Conservation (phyloP, 35 echinoderm and acorn worm genomes). For the Nesometra sesokonis region DNA sequence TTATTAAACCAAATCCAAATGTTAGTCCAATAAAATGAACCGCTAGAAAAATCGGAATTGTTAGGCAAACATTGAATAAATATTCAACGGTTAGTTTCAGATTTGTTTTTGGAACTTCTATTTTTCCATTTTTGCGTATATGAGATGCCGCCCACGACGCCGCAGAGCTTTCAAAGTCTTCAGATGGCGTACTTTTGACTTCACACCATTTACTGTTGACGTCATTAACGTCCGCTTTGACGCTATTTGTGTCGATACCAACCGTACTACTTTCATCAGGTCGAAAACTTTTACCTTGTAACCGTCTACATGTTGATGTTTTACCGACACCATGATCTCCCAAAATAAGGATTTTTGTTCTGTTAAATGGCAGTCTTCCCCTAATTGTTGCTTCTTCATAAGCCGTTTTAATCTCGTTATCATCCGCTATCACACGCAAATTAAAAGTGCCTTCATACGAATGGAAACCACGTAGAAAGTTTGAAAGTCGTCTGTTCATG, state of each 20-base stretch:
- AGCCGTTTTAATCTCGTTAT: neutral
- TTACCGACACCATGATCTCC: neutral
- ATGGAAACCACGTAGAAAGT: neutral
- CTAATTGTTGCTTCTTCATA: neutral
- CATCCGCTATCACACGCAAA: neutral
- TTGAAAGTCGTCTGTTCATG: no score
- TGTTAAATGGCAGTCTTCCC: neutral
- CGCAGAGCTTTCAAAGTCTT: neutral
- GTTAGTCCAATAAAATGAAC: neutral
- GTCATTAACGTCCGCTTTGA: neutral
- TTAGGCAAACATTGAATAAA: neutral
- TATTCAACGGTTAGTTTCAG: no score
- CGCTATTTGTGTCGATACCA: neutral
- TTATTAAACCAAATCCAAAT: neutral
- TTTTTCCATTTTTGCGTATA: neutral
- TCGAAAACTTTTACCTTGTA: neutral
- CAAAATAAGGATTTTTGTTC: neutral
- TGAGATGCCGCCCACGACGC: neutral
- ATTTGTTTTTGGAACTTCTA: no score
- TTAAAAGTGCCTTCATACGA: neutral
- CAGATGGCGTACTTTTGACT: neutral
- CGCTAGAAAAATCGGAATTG: no score
- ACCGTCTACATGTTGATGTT: neutral
- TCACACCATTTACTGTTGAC: neutral
- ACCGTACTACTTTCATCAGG: neutral